Evolutionary conservation across 2,797 vertebrate species (phyloP).

Genomic region (Avahi laniger): DNA sequence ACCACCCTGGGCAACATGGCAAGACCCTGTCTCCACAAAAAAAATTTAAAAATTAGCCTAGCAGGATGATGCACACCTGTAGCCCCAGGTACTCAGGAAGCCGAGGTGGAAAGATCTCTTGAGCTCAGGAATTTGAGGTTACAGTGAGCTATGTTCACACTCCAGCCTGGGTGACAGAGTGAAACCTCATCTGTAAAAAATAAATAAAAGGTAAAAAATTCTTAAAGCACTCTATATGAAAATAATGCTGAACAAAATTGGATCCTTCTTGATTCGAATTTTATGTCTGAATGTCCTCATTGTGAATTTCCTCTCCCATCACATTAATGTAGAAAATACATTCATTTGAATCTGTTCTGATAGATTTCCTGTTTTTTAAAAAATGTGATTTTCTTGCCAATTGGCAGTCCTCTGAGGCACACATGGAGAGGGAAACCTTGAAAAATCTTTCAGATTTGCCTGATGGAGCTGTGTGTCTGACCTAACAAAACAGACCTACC

Average conservation of each 20-base stretch:
- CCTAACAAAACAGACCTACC: not conserved
- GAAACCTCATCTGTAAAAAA: not conserved
- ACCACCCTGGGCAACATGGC: not conserved
- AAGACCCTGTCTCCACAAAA: not conserved
- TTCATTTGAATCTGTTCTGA: not conserved
- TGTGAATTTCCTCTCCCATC: not conserved
- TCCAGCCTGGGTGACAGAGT: not conserved
- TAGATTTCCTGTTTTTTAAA: not conserved
- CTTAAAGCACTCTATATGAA: not conserved
- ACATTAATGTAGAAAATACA: not conserved
- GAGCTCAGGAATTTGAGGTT: not conserved
- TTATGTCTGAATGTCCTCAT: not conserved
- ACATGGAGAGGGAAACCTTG: not conserved
- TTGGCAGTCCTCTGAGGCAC: not conserved
- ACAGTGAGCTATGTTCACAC: not conserved
- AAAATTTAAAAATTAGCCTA: not conserved
- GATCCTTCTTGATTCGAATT: not conserved
- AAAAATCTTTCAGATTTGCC: not conserved
- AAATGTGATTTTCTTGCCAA: slow-evolving; percentile 11
- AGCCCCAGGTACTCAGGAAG: not conserved
- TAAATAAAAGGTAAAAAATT: not conserved
- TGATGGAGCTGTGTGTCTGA: not conserved
- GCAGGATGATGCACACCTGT: not conserved
- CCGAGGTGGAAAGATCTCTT: not conserved
- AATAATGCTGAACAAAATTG: not conserved